Evolutionary conservation across 2,888 invertebrate species (phyloP), one percentile per base, ranked within the genome.

Genomic region (Hypomecis punctinalis): DNA sequence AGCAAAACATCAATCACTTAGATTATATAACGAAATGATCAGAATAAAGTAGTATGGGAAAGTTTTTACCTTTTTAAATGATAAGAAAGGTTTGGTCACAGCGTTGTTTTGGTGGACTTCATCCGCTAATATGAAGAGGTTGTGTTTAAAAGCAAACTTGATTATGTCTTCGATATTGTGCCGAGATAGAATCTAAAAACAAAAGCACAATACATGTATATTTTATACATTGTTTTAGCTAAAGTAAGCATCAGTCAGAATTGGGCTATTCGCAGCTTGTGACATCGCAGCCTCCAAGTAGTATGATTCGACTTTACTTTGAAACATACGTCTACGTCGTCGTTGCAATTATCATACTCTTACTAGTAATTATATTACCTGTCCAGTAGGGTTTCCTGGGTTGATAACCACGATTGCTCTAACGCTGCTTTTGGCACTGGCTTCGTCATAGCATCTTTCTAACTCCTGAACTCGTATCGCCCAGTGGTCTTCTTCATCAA

Each of bases 341-440:
- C n/a, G n/a, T n/a, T n/a, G n/a, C n/a, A n/a, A n/a, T n/a, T n/a
- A n/a, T n/a, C n/a, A n/a, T n/a, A n/a, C n/a, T n/a, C n/a, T n/a
- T n/a, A n/a, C n/a, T n/a, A n/a, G n/a, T n/a, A n/a, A n/a, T n/a
- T n/a, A n/a, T n/a, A n/a, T n/a, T n/a, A 86, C 89, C 88, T 96
- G 96, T n/a, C 98, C 99, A 23, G 99, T 99, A 8, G 99, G 99
- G 89, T 99, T 99, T 61, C 99, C 99, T 0, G 99, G 99, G 90
- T 99, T 99, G 76, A 99, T 99, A 52, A 99, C 95, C 11, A 98
- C 98, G 51, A 99, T 93, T 0, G 96, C 98, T 57, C 98, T 94
- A 0, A 98, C 97, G 66, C 93, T 91, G 82, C 95, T 95, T 0
- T 78, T 78, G 65, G 93, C 90, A 42, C 93, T 94, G 0, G 96